Conservation (phyloP, 2,888 invertebrate genomes). For the Xanthostigma xanthostigma region DNA sequence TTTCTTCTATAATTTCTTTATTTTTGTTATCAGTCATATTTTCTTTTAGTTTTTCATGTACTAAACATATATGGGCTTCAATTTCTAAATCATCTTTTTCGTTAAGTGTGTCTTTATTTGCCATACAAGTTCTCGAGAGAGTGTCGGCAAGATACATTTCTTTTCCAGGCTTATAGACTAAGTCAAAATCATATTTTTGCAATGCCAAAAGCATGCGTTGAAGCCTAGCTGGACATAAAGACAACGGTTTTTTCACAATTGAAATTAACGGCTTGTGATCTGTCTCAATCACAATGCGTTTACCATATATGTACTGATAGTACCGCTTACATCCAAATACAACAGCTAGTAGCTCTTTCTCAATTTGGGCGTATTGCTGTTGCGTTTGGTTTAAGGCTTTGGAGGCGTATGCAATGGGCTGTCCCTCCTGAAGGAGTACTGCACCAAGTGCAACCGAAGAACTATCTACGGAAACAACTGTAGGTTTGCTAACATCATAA, state of each 20-base stretch:
- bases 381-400: constrained; percentile 17
- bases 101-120: not conserved
- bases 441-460: constrained; percentile 16
- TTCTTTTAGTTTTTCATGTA: not conserved
- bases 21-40: not conserved
- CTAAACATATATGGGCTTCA: constrained; percentile 2
- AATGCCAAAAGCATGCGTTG: constrained; percentile 8
- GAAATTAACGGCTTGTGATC: constrained; percentile 12
- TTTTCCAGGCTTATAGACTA: constrained; percentile 11
- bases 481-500: constrained; percentile 1
- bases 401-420: constrained; percentile 22
- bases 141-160: constrained; percentile 1
- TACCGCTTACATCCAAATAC: constrained; percentile 11
- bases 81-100: not conserved
- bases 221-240: not conserved
- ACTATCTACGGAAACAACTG: constrained; percentile 8
- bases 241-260: constrained; percentile 4
- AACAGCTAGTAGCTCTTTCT: constrained; percentile 11
- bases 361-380: constrained; percentile 18
- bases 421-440: constrained; percentile 19
- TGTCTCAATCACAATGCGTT: constrained; percentile 10
- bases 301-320: constrained; percentile 12
- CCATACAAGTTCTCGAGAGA: not conserved
- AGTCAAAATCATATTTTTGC: constrained; percentile 9
- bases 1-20: not conserved